phyloP scores from a whole-genome alignment of 2,113 vertebrate species.

The Scytalopus superciliaris region DNA sequence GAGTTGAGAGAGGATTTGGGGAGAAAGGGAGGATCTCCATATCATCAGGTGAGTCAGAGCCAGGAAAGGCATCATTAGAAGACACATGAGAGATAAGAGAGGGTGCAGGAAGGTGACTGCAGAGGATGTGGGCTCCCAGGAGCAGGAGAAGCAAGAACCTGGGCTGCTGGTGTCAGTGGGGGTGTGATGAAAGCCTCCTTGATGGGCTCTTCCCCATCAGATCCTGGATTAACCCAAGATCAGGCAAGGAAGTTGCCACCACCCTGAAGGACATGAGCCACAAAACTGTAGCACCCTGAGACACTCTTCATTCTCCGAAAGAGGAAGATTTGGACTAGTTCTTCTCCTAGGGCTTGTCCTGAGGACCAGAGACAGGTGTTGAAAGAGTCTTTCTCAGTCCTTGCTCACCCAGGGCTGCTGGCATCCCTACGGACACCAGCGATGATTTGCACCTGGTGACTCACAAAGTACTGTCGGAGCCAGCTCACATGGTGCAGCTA shows the following conservation, averaged over 20 bases:
- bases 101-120: neutral
- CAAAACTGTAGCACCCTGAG: neutral
- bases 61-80: neutral
- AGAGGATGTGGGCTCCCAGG: conserved; percentile 10
- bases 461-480: neutral
- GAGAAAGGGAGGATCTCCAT: neutral
- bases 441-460: neutral
- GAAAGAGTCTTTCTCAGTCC: neutral
- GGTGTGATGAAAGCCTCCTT: neutral
- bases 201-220: neutral
- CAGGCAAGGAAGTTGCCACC: neutral
- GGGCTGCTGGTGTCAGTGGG: neutral
- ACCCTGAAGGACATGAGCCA: neutral
- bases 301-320: neutral
- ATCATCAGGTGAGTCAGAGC: neutral
- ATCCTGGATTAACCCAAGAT: neutral
- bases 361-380: neutral
- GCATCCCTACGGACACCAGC: neutral
- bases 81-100: neutral
- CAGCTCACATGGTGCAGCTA: accelerated
- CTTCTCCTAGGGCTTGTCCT: neutral
- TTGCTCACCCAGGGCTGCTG: neutral
- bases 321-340: neutral
- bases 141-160: neutral
- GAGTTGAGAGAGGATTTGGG: neutral